Evolutionary conservation across 92 coral and sea anemone genomes (phyloP).

Genomic region (Metridium senile): DNA sequence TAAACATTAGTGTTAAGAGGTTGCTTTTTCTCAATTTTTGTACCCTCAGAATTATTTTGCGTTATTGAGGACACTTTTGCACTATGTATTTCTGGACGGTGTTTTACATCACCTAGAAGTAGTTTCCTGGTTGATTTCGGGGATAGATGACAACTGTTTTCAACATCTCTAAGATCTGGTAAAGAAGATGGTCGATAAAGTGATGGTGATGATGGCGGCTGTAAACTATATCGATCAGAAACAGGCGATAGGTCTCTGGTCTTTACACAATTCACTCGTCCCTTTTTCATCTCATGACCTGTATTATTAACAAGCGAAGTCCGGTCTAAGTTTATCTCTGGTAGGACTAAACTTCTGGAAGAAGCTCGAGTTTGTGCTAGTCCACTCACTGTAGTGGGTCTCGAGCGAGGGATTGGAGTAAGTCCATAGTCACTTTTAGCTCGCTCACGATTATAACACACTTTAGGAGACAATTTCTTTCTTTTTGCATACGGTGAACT

Average conservation of each 20-base stretch:
- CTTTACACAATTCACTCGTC: background rate
- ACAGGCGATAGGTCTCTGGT: background rate
- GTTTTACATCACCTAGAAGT: background rate
- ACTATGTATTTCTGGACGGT: background rate
- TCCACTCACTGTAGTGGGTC: no score
- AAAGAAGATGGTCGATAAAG: conserved; percentile 45
- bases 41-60: background rate
- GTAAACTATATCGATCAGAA: background rate
- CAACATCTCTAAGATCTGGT: conserved; percentile 36
- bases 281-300: background rate
- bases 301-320: conserved; percentile 43
- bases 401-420: background rate
- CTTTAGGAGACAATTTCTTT: background rate
- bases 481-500: conserved; percentile 30
- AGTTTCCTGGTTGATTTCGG: background rate
- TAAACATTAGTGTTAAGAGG: conserved; percentile 6
- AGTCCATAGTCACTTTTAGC: conserved; percentile 13
- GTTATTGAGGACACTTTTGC: background rate
- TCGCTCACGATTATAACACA: conserved; percentile 7
- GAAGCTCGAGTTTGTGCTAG: background rate
- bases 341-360: conserved; percentile 26
- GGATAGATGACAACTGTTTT: background rate
- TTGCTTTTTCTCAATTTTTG: background rate
- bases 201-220: conserved; percentile 6
- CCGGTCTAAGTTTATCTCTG: conserved; percentile 39